Base-by-base conservation (phyloP, 2,888 invertebrate genomes). In the Alitta virens region DNA sequence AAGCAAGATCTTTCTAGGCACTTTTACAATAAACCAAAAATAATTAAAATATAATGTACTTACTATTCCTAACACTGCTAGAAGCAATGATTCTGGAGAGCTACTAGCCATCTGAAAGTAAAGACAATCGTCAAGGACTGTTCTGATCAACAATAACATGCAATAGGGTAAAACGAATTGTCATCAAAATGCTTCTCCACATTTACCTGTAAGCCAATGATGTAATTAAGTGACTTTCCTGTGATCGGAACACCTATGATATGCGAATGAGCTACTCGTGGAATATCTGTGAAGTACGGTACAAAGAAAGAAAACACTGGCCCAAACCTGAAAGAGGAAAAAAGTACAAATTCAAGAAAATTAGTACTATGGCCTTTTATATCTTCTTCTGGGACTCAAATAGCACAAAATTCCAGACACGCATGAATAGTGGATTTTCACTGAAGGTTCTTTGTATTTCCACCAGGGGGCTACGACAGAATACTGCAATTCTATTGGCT, bases 161-260 rank as follows among this genome's bases (percentile, higher is more conserved):
- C 42, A 40, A 40, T 24, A 14, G 7, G 21, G 18, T 21, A 42
- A n/a, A 18, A 12, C 27, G 27, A 16, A 21, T 23, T 3, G 23
- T 16, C 25, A 56, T 12, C 38, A 23, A 23, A 1, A 18, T 23
- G 14, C n/a, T 2, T 12, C 9, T 9, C n/a, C n/a, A n/a, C n/a
- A n/a, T 53, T 57, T 63, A 85, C 83, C 78, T 85, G 85, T 26
- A 85, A 74, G 2, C 85, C 85, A 16, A 85, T 73, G 16, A 85
- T 76, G 70, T 85, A 85, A 2, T 84, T 83, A 54, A 85, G 74
- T 2, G 85, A 84, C 72, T 85, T 85, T n/a, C 85, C 85, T 1
- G 85, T 85, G 60, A 85, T 81, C 9, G 85, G 85, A 25, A 85
- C 76, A 2, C 85, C 85, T 64, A 83, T 70, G 5, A 85, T 73